Percentiles rank a stretch among this genome's conserved stretches.
phyloP scores from a whole-genome alignment of 2,888 invertebrate genomes.

The Hyppa rectilinea region DNA sequence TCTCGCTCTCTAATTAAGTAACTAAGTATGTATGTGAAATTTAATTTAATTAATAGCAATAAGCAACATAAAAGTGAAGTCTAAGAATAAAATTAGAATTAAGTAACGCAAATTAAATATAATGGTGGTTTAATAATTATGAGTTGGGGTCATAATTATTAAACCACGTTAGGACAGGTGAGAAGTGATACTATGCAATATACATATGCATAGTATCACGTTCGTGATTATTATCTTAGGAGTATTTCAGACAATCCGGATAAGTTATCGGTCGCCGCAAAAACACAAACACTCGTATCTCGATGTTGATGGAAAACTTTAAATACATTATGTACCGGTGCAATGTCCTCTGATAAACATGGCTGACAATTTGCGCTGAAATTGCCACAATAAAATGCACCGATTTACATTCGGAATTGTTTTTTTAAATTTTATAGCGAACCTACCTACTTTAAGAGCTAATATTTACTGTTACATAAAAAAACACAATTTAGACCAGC shows the following conservation, averaged over 20 bases:
- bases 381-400: neutral
- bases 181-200: no score
- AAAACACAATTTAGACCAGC: neutral
- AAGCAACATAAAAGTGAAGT: no score
- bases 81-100: no score
- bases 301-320: slow-evolving; percentile 43
- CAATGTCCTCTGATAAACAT: slow-evolving; percentile 31
- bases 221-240: slow-evolving; percentile 16
- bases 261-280: slow-evolving; percentile 47
- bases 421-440: no score
- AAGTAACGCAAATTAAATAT: no score
- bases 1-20: no score
- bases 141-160: neutral
- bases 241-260: slow-evolving; percentile 25
- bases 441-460: neutral
- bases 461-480: neutral
- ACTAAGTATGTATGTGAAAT: no score
- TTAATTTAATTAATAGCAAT: no score
- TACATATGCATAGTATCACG: slow-evolving; percentile 15
- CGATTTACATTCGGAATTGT: neutral
- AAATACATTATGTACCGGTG: slow-evolving; percentile 27
- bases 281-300: slow-evolving; percentile 36
- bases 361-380: neutral
- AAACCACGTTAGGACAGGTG: neutral
- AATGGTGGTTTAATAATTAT: neutral